These are phyloP conservation scores for Eristalis tenax DNA, from an alignment of 2,888 invertebrate species.

Conservation along the genomic window DNA sequence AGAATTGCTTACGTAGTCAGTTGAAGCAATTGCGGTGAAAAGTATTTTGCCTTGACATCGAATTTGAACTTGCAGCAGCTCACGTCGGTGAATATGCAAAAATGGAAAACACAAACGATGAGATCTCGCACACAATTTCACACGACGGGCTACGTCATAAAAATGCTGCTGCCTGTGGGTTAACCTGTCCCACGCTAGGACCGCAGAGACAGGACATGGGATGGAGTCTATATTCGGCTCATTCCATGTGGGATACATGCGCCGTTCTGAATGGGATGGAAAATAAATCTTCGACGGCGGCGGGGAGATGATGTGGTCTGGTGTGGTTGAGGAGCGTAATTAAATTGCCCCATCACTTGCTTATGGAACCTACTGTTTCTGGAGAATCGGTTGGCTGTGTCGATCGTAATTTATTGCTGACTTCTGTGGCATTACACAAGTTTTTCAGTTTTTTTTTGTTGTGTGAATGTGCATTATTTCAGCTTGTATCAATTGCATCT, in stretches of 20 bases:
- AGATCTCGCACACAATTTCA: conserved; percentile 10
- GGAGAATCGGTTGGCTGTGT: no score
- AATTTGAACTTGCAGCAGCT: conserved; percentile 55
- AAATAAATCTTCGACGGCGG: no score
- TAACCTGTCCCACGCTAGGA: not conserved
- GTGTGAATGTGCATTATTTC: no score
- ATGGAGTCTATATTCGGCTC: not conserved
- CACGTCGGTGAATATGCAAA: not conserved
- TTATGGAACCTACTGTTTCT: no score
- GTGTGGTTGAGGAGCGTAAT: no score
- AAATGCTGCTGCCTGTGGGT: not conserved
- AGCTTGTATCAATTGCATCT: no score
- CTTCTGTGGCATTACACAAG: no score
- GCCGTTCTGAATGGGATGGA: not conserved
- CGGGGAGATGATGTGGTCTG: not conserved
- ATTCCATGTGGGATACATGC: not conserved
- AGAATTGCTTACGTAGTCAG: conserved; percentile 6
- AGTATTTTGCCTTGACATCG: conserved; percentile 64
- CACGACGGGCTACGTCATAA: not conserved
- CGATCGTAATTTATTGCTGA: no score
- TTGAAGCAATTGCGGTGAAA: conserved; percentile 7
- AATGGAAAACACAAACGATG: conserved; percentile 14
- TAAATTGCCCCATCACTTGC: no score
- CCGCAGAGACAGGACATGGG: not conserved
- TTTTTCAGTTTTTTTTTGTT: no score